A percentile compares a stretch with the other conserved stretches of the same genome.
Evolutionary conservation across 2,113 vertebrate genomes (phyloP).

Genomic region (Lophotis ruficrista): DNA sequence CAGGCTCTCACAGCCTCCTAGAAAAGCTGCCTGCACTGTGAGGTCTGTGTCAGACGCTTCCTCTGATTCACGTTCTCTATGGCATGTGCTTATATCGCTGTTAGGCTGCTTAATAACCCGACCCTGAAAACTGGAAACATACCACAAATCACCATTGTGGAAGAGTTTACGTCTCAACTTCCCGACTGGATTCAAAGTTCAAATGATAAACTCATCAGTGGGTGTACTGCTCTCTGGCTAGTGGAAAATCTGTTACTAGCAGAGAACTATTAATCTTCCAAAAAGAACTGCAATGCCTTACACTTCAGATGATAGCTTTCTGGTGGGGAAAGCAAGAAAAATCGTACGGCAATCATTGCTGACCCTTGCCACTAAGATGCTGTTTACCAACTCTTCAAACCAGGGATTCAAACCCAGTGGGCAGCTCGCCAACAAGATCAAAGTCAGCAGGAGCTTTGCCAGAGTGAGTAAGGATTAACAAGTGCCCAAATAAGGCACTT

Average conservation of each 20-base stretch:
- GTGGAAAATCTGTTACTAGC: slow-evolving; percentile 36
- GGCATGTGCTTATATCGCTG: slow-evolving; percentile 43
- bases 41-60: slow-evolving; percentile 38
- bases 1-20: slow-evolving; percentile 22
- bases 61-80: slow-evolving; percentile 47
- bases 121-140: slow-evolving; percentile 60
- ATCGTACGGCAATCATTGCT: background rate
- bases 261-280: slow-evolving; percentile 56
- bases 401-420: background rate
- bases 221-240: slow-evolving; percentile 23
- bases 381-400: slow-evolving; percentile 4
- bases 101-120: slow-evolving; percentile 51
- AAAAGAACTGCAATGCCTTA: background rate
- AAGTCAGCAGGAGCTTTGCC: background rate
- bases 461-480: background rate
- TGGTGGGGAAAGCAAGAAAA: background rate
- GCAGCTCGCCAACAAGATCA: background rate
- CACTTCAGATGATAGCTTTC: slow-evolving; percentile 3
- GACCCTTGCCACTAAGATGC: slow-evolving; percentile 6
- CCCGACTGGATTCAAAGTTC: slow-evolving; percentile 59
- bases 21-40: slow-evolving; percentile 3
- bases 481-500: slow-evolving; percentile 22
- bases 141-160: slow-evolving; percentile 57
- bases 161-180: slow-evolving; percentile 37
- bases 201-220: slow-evolving; percentile 66